Evolutionary conservation across 2,113 vertebrate species (phyloP).

Genomic region (Pelodiscus sinensis): DNA sequence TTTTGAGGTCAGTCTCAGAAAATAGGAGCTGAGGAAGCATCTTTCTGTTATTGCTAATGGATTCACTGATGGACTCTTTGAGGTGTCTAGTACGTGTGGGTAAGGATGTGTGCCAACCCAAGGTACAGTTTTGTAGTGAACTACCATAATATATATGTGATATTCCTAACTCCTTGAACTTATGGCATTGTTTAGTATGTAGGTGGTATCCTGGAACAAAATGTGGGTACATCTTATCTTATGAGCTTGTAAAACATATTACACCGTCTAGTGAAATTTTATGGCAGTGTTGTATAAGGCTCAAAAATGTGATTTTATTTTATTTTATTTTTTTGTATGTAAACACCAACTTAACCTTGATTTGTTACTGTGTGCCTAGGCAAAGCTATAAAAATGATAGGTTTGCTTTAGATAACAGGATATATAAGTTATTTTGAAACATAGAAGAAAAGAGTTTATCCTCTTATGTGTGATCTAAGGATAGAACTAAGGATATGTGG

Average conservation of each 20-base stretch:
- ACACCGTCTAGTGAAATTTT: background rate
- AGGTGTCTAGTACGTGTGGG: background rate
- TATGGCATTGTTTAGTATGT: background rate
- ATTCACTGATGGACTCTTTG: background rate
- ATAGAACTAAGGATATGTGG: background rate
- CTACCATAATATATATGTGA: background rate
- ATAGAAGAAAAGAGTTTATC: background rate
- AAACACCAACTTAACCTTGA: background rate
- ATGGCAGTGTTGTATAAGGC: background rate
- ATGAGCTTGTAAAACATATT: background rate
- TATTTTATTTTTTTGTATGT: background rate
- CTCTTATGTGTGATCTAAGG: background rate
- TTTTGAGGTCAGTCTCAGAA: background rate
- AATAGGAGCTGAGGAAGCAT: background rate
- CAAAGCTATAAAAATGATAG: background rate
- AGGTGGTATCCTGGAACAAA: background rate
- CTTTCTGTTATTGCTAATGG: background rate
- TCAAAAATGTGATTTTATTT: background rate
- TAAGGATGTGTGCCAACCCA: background rate
- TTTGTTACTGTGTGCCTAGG: background rate
- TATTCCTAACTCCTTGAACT: background rate
- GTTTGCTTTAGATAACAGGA: background rate
- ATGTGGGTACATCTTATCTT: background rate
- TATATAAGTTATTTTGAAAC: background rate
- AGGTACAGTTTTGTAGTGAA: background rate